These are phyloP conservation scores for Anthoscopus minutus DNA, from an alignment of 2,113 vertebrate species.

Conservation along the genomic window DNA sequence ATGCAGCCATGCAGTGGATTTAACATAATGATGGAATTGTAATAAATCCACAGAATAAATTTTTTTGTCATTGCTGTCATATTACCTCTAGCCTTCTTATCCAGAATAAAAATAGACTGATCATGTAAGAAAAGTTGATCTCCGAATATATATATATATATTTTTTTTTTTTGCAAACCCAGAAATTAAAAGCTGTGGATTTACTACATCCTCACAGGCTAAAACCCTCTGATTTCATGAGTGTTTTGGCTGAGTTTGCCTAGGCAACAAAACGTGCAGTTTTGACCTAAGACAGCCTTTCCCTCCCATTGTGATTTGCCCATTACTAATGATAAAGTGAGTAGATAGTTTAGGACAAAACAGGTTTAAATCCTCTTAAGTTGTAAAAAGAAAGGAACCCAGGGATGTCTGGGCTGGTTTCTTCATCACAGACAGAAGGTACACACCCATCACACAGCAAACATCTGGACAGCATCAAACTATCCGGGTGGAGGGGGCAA, in stretches of 20 bases:
- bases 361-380: slow-evolving; percentile 14
- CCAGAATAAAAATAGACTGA: background rate
- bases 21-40: background rate
- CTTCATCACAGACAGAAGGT: background rate
- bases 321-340: background rate
- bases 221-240: background rate
- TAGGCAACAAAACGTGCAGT: background rate
- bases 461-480: slow-evolving; percentile 51
- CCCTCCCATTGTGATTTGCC: background rate
- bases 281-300: background rate
- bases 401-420: slow-evolving; percentile 17
- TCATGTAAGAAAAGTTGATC: background rate
- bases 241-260: background rate
- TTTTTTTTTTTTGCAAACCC: background rate
- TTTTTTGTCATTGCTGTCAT: background rate
- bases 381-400: background rate
- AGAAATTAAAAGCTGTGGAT: background rate
- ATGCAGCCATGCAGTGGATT: background rate
- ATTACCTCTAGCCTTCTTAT: background rate
- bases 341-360: background rate
- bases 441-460: slow-evolving; percentile 16
- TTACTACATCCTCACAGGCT: background rate
- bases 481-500: background rate
- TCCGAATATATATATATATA: background rate
- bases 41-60: background rate